Evolutionary conservation across 2,113 vertebrate genomes (phyloP).

Genomic region (Cavia porcellus): DNA sequence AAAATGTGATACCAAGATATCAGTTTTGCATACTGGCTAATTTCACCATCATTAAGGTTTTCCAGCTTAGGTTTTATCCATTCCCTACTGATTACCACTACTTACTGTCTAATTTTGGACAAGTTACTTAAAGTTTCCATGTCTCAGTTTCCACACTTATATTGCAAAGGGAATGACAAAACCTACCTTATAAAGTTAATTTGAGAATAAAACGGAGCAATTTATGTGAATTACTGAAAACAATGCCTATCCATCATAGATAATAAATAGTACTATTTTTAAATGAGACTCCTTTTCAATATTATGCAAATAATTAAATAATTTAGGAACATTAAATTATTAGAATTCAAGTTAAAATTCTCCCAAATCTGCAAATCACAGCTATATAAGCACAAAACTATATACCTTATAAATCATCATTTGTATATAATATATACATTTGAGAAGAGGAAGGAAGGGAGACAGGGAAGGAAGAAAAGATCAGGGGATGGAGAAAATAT

Average conservation of each 20-base stretch:
- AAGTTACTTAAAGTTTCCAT: not conserved
- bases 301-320: slow-evolving; percentile 28
- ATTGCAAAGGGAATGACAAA: not conserved
- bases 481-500: not conserved
- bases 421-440: not conserved
- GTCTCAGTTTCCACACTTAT: not conserved
- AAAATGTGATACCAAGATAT: not conserved
- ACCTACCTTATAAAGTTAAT: not conserved
- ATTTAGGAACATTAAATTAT: not conserved
- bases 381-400: not conserved
- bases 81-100: not conserved
- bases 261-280: not conserved
- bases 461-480: not conserved
- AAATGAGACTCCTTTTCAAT: not conserved
- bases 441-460: not conserved
- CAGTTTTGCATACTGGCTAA: not conserved
- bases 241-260: not conserved
- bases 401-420: not conserved
- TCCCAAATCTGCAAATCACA: not conserved
- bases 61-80: not conserved
- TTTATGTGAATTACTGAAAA: not conserved
- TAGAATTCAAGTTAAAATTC: not conserved
- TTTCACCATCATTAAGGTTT: not conserved
- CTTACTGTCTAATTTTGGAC: not conserved
- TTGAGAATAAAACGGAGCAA: slow-evolving; percentile 23